phyloP scores from a whole-genome alignment of 2,888 invertebrate species.

The Lordiphosa fenestrarum region DNA sequence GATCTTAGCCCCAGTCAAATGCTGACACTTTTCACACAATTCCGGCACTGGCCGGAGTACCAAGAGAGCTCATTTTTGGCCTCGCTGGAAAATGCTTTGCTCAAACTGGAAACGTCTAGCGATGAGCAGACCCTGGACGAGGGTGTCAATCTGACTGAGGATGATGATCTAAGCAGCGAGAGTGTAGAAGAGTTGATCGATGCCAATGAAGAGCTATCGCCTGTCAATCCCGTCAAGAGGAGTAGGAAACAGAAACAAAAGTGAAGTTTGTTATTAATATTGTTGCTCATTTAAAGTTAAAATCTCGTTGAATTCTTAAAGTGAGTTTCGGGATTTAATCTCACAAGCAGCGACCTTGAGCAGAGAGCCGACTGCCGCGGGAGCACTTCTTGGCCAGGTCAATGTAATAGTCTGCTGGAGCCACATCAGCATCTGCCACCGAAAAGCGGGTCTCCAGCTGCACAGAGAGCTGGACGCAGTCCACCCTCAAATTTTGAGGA shows the following conservation, averaged over 20 bases:
- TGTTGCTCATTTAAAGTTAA: conserved; percentile 29
- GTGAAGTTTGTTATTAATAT: conserved; percentile 5
- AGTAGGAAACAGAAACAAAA: conserved; percentile 29
- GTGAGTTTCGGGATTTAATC: conserved; percentile 10
- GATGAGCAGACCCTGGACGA: conserved; percentile 71
- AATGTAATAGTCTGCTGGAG: conserved; percentile 55
- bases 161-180: conserved; percentile 66
- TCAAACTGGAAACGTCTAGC: conserved; percentile 80
- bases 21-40: conserved; percentile 84
- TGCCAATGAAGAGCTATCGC: conserved; percentile 10
- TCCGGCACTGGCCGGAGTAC: conserved; percentile 84
- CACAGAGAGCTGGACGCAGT: conserved; percentile 81
- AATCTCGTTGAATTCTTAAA: conserved; percentile 15
- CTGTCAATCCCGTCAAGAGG: conserved; percentile 14
- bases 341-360: conserved; percentile 64
- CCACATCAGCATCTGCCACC: conserved; percentile 49
- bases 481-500: conserved; percentile 82
- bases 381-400: conserved; percentile 62
- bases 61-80: conserved; percentile 84
- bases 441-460: conserved; percentile 76
- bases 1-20: conserved; percentile 85
- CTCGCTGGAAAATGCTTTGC: conserved; percentile 84
- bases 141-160: conserved; percentile 64
- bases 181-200: conserved; percentile 37
- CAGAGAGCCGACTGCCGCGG: conserved; percentile 63